Evolutionary conservation across 2,113 vertebrate species (phyloP), one percentile per base, ranked within the genome.

Genomic region (Notechis scutatus): DNA sequence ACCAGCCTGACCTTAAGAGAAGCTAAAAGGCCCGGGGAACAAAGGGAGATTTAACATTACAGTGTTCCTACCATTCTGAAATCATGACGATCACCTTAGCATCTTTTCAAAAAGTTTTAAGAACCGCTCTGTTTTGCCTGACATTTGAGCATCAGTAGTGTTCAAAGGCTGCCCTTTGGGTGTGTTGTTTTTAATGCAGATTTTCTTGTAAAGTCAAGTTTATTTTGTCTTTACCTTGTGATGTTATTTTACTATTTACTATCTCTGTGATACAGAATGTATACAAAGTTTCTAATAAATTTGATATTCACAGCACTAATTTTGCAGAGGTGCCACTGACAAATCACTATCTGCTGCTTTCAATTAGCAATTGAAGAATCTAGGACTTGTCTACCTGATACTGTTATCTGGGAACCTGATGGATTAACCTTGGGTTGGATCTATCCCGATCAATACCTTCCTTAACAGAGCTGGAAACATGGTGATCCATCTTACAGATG

Each of bases 381-480:
- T 81, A 92, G 92, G 93, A 85, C 96, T 96, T 95, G 93, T 95
- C 93, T 96, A 92, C 92, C 94, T 94, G 92, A 93, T 88, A 57
- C 88, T 89, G 90, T 86, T 95, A 47, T 94, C 91, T 56, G 85
- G 93, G 94, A 96, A 91, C 50, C 91, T 93, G 95, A 94, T 47
- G 91, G 93, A 96, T 96, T 94, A 95, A 95, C 91, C 93, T 90
- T 87, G 29, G 93, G 90, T 88, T 87, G 95, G 94, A 93, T 96
- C 95, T 94, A 95, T 87, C 90, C 94, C 91, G 95, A 96, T 94
- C 74, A 26, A 95, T 94, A 93, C 89, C 61, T 94, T 95, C 90
- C 86, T 92, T 0, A 0, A 95, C 88, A 87, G 88, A 85, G 42
- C 61, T 50, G 61, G 95, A 95, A 96, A 95, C 39, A 64, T 52